Conservation (phyloP, 2,888 invertebrate species). For the Caenorhabditis wallacei region DNA sequence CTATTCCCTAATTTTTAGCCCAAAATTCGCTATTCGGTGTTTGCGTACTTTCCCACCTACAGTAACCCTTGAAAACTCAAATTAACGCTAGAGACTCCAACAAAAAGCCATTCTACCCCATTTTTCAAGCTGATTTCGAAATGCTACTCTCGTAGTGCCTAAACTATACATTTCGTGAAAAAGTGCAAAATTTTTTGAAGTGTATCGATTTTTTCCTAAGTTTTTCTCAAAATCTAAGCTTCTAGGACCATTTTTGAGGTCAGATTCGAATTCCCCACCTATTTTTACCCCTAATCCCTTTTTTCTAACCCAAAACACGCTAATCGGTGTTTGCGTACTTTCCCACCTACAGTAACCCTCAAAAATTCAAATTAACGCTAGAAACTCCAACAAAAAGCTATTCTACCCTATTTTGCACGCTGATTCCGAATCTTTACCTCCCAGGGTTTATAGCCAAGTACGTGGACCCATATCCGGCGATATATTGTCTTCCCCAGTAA, state of each 20-base stretch:
- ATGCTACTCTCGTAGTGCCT: no score
- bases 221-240: background rate
- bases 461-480: constrained; percentile 56
- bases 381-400: background rate
- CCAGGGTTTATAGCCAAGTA: constrained; percentile 38
- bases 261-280: background rate
- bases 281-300: background rate
- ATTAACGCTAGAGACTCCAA: no score
- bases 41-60: no score
- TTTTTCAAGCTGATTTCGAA: no score
- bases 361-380: background rate
- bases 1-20: no score
- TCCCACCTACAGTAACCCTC: background rate
- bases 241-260: background rate
- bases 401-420: no score
- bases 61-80: no score
- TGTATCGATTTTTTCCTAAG: no score
- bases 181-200: no score
- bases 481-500: constrained; percentile 64
- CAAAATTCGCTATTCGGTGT: no score
- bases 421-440: constrained; percentile 20
- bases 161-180: no score
- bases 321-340: background rate
- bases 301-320: background rate
- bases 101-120: no score